These are phyloP conservation scores for Diacarnus erythraeanus DNA, from an alignment of 37 sponge, comb jelly and placozoan genomes.

Conservation along the genomic window DNA sequence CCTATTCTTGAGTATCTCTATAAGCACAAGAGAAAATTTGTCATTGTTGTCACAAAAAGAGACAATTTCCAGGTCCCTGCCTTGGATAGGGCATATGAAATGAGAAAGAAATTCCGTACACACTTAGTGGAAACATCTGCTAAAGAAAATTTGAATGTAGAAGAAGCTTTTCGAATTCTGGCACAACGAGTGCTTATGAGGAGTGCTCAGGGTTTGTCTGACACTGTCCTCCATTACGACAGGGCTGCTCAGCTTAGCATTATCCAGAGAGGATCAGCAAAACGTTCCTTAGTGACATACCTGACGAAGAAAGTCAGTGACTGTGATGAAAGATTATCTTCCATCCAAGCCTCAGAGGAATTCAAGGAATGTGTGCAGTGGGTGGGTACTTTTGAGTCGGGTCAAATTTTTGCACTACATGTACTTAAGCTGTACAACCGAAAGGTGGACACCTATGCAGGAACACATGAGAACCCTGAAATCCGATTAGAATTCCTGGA, in stretches of 20 bases:
- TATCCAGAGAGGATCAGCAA: neutral
- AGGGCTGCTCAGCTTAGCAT: constrained; percentile 11
- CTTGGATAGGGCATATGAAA: constrained; percentile 13
- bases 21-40: constrained; percentile 43
- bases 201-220: neutral
- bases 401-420: constrained; percentile 30
- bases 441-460: constrained; percentile 20
- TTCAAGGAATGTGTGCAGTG: constrained; percentile 17
- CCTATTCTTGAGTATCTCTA: constrained; percentile 12
- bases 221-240: constrained; percentile 4
- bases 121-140: constrained; percentile 50
- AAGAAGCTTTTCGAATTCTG: constrained; percentile 22
- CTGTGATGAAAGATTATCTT: constrained; percentile 23
- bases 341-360: constrained; percentile 29
- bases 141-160: constrained; percentile 27
- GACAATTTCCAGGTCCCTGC: constrained; percentile 18
- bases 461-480: constrained; percentile 31
- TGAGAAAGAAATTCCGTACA: constrained; percentile 26
- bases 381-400: constrained; percentile 36
- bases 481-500: constrained; percentile 50
- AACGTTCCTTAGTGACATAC: constrained; percentile 8
- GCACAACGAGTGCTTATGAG: constrained; percentile 29
- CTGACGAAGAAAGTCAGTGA: constrained; percentile 22
- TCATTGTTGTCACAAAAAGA: constrained; percentile 61
- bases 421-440: constrained; percentile 30